These are phyloP conservation scores for Globodera rostochiensis DNA, from an alignment of 1,140 invertebrate genomes.

Conservation along the genomic window DNA sequence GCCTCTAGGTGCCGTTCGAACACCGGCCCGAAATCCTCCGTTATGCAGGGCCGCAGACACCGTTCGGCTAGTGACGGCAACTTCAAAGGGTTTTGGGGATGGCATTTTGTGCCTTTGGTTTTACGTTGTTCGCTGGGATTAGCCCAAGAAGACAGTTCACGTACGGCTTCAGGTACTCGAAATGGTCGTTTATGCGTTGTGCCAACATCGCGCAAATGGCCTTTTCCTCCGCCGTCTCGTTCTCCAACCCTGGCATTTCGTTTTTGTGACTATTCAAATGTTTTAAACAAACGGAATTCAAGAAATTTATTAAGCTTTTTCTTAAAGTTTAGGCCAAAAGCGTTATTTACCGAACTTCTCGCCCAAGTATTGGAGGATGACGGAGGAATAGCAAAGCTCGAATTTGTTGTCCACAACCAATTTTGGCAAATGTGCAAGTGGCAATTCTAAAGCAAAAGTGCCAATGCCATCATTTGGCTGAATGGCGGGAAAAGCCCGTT, in stretches of 20 bases:
- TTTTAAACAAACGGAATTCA: not conserved
- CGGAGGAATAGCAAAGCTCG: constrained; percentile 39
- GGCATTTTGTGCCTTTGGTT: constrained; percentile 3
- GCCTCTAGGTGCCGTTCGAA: constrained; percentile 48
- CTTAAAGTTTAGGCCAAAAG: not conserved
- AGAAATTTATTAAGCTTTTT: not conserved
- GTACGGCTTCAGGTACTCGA: constrained; percentile 46
- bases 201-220: constrained; percentile 45
- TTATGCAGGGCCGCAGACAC: constrained; percentile 43
- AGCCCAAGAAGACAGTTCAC: constrained; percentile 49
- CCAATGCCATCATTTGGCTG: constrained; percentile 5
- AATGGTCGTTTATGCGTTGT: constrained; percentile 46
- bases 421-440: constrained; percentile 46
- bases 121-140: constrained; percentile 44
- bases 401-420: constrained; percentile 44
- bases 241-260: constrained; percentile 34
- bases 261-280: constrained; percentile 7
- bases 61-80: constrained; percentile 38
- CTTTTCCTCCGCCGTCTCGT: constrained; percentile 49
- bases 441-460: constrained; percentile 30
- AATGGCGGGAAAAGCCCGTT: not conserved
- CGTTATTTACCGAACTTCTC: constrained; percentile 41
- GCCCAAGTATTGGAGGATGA: constrained; percentile 46
- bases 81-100: constrained; percentile 34
- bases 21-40: constrained; percentile 44